These are phyloP conservation scores for Plusia festucae DNA, from an alignment of 2,888 invertebrate species.

Conservation along the genomic window DNA sequence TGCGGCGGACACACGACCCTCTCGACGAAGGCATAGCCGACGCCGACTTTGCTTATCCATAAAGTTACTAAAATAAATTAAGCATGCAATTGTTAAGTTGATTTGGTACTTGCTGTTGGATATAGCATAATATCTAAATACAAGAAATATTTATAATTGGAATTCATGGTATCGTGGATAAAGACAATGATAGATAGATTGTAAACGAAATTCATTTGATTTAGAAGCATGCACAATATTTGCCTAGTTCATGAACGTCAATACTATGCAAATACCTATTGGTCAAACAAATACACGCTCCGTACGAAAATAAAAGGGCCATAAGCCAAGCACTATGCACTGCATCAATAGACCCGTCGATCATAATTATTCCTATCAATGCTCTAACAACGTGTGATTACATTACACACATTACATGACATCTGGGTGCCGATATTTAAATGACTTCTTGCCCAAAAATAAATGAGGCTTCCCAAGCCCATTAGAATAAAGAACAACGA, in stretches of 20 bases:
- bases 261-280: neutral
- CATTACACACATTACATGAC: neutral
- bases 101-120: too few relatives aligned
- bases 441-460: too few relatives aligned
- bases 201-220: too few relatives aligned
- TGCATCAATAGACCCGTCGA: neutral
- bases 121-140: too few relatives aligned
- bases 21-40: slow-evolving; percentile 10
- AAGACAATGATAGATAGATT: too few relatives aligned
- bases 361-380: slow-evolving; percentile 4
- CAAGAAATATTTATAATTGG: too few relatives aligned
- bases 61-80: neutral
- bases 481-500: neutral
- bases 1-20: slow-evolving; percentile 37
- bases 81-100: too few relatives aligned
- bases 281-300: neutral
- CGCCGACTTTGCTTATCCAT: slow-evolving; percentile 42
- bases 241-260: too few relatives aligned
- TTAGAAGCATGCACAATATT: too few relatives aligned
- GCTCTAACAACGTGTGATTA: neutral
- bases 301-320: neutral
- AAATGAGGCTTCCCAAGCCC: neutral
- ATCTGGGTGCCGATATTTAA: too few relatives aligned
- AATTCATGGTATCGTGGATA: too few relatives aligned
- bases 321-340: neutral